Conservation (phyloP, 2,797 vertebrate species). For the Anabas testudineus region DNA sequence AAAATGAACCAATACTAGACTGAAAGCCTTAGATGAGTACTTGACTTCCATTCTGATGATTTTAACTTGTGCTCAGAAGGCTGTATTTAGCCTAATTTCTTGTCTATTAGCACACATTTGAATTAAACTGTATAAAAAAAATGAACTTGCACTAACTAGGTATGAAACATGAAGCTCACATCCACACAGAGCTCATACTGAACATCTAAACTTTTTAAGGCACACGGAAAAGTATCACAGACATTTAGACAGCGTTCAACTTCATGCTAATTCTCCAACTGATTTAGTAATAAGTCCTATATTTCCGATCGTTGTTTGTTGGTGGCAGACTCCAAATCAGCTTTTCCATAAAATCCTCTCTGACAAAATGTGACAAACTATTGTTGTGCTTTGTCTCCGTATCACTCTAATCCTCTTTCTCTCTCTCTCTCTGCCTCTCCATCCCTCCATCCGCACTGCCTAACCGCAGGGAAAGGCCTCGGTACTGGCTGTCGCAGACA, state of each 20-base stretch:
- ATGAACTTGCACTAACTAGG: not conserved
- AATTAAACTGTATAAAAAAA: too few species aligned
- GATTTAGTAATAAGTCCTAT: conserved; percentile 78
- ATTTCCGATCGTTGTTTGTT: conserved; percentile 78
- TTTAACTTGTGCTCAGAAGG: too few species aligned
- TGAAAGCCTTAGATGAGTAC: too few species aligned
- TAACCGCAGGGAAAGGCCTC: conserved; percentile 66
- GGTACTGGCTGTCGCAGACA: conserved; percentile 69
- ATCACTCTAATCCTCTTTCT: conserved; percentile 82
- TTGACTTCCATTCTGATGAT: too few species aligned
- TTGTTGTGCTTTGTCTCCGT: conserved; percentile 81
- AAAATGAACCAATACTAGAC: too few species aligned
- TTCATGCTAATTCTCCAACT: conserved; percentile 72
- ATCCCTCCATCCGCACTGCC: conserved; percentile 70
- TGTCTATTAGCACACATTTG: too few species aligned
- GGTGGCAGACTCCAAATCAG: conserved; percentile 83
- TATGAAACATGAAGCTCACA: not conserved
- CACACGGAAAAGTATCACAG: conserved; percentile 51
- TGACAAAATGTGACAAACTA: conserved; percentile 82
- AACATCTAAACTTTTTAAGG: conserved; percentile 2
- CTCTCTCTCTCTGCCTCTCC: conserved; percentile 51
- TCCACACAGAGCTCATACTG: not conserved
- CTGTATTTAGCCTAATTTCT: too few species aligned
- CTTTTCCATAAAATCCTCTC: conserved; percentile 82
- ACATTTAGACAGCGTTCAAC: conserved; percentile 50